A percentile compares a stretch with the other conserved stretches of the same genome.
Conservation (phyloP, 2,113 vertebrate genomes). For the Sisor rabdophorus region DNA sequence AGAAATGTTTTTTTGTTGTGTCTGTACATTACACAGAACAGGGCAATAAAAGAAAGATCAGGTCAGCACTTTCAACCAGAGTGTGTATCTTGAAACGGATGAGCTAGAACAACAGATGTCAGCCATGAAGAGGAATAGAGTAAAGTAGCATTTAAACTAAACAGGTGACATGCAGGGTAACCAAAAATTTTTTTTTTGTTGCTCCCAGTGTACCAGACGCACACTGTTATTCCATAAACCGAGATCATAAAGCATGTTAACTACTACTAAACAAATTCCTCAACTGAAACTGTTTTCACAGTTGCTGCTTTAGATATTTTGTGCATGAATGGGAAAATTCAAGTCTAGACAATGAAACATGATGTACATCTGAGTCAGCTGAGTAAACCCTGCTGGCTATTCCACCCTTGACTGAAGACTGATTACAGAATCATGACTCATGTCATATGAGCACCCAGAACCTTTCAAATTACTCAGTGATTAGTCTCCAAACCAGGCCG, state of each 20-base stretch:
- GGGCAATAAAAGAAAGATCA: too few relatives aligned
- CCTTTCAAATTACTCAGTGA: constrained; percentile 1
- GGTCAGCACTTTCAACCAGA: background rate
- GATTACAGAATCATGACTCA: constrained; percentile 28
- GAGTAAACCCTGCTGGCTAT: constrained; percentile 26
- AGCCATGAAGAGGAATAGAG: background rate
- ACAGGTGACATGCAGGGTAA: background rate
- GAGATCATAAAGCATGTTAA: background rate
- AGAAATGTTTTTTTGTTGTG: background rate
- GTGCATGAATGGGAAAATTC: constrained; percentile 18
- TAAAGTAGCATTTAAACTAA: background rate
- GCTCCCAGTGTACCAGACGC: background rate
- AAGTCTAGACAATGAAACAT: background rate
- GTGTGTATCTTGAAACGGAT: background rate
- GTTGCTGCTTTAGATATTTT: background rate
- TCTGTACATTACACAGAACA: background rate
- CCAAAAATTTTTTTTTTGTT: background rate
- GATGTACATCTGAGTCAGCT: constrained; percentile 13
- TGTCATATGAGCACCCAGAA: constrained; percentile 5
- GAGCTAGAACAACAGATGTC: background rate
- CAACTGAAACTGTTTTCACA: background rate
- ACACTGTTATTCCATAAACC: background rate
- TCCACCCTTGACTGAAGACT: constrained; percentile 5
- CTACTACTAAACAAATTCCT: background rate
- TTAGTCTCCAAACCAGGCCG: background rate